Percentiles rank a stretch among this genome's conserved stretches.
Evolutionary conservation across 2,113 vertebrate genomes (phyloP).

Genomic region (Melierax canorus): DNA sequence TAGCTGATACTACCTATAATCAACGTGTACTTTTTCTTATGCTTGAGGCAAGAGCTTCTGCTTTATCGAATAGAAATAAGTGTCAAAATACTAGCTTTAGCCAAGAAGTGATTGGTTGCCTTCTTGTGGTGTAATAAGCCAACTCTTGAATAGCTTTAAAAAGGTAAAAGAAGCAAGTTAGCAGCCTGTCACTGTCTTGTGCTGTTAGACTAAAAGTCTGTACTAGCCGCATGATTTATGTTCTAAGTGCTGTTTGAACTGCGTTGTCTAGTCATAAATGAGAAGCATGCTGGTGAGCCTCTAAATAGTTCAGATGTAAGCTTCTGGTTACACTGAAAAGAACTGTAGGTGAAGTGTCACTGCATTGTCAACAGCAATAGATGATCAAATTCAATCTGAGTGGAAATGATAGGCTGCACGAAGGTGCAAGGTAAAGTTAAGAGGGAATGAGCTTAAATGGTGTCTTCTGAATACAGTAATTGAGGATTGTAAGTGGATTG

Average conservation of each 20-base stretch:
- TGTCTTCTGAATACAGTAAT: background rate
- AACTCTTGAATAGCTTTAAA: background rate
- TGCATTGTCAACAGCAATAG: background rate
- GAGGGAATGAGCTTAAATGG: background rate
- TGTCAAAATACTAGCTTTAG: background rate
- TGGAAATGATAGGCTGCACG: background rate
- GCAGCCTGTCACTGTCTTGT: background rate
- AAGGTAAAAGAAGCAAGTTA: background rate
- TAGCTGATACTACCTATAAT: background rate
- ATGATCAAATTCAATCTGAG: background rate
- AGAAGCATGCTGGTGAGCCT: background rate
- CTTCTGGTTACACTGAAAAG: background rate
- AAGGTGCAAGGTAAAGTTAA: background rate
- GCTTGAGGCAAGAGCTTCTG: background rate
- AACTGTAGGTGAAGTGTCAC: background rate
- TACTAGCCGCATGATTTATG: background rate
- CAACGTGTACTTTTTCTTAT: background rate
- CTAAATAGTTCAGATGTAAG: background rate
- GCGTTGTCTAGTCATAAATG: background rate
- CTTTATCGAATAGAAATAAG: background rate
- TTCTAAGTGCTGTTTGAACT: background rate
- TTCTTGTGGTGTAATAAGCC: background rate
- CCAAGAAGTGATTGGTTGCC: background rate
- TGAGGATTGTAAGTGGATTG: background rate
- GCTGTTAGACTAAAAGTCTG: background rate